These are phyloP conservation scores for Bostrychus sinensis DNA, from an alignment of 2,113 vertebrate species.

Conservation along the genomic window DNA sequence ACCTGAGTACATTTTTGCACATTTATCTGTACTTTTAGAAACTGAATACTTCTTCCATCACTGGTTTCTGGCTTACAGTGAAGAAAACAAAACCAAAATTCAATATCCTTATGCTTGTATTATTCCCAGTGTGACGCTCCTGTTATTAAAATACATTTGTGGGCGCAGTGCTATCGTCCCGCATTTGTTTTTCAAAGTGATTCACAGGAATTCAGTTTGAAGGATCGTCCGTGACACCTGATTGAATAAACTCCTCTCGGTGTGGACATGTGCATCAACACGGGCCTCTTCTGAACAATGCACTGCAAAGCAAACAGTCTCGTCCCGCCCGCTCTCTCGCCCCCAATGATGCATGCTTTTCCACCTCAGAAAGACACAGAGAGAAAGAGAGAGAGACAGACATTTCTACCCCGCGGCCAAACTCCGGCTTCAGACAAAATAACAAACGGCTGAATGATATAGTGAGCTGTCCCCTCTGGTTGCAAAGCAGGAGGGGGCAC, in stretches of 20 bases:
- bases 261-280: slow-evolving; percentile 2
- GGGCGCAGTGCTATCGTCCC: neutral
- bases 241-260: neutral
- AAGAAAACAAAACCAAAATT: neutral
- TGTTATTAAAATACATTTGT: too few relatives aligned
- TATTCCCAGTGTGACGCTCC: too few relatives aligned
- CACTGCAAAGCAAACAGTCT: slow-evolving; percentile 47
- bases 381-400: slow-evolving; percentile 49
- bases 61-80: neutral
- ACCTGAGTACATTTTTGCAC: too few relatives aligned
- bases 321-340: neutral
- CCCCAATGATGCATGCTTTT: slow-evolving; percentile 60
- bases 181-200: neutral
- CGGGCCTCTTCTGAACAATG: slow-evolving; percentile 17
- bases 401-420: slow-evolving; percentile 51
- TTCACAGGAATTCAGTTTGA: neutral
- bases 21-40: too few relatives aligned
- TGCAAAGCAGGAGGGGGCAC: slow-evolving; percentile 49
- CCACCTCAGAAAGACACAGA: slow-evolving; percentile 52
- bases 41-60: too few relatives aligned
- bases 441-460: slow-evolving; percentile 69
- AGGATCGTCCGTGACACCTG: neutral
- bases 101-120: neutral
- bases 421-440: slow-evolving; percentile 62
- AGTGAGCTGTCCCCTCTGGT: slow-evolving; percentile 69